phyloP scores from a whole-genome alignment of 2,888 invertebrate genomes.

The Camponotus fellah region DNA sequence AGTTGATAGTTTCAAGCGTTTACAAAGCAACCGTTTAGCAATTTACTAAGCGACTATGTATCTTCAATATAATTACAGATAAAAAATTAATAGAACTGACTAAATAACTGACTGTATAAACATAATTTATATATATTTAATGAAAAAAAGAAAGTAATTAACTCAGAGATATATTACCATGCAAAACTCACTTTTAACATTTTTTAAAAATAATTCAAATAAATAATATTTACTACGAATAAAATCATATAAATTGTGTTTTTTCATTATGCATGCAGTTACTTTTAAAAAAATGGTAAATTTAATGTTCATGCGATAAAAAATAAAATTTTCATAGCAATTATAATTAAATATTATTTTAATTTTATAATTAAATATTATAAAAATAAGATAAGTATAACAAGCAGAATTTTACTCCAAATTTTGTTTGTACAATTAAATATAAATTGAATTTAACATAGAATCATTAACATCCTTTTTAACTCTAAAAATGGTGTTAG shows the following conservation, averaged over 20 bases:
- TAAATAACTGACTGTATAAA: not conserved
- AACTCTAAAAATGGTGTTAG: not conserved
- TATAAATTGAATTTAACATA: too few relatives aligned
- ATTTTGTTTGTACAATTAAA: not conserved
- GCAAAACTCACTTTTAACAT: not conserved
- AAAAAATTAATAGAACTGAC: not conserved
- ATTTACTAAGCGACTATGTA: not conserved
- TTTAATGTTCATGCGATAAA: not conserved
- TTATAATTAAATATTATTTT: not conserved
- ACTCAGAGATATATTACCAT: not conserved
- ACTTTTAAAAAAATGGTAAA: not conserved
- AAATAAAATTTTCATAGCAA: not conserved
- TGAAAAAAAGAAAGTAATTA: not conserved
- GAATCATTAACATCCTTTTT: too few relatives aligned
- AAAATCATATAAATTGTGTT: constrained; percentile 12
- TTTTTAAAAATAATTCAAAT: not conserved
- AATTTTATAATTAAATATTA: not conserved
- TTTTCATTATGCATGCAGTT: constrained; percentile 26
- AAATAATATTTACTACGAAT: not conserved
- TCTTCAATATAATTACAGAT: constrained; percentile 7
- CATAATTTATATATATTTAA: not conserved
- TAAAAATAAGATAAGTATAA: not conserved
- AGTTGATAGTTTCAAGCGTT: not conserved
- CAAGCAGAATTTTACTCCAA: not conserved
- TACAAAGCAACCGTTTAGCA: too few relatives aligned